Conservation (phyloP, 2,797 vertebrate species). For the Coendou prehensilis region DNA sequence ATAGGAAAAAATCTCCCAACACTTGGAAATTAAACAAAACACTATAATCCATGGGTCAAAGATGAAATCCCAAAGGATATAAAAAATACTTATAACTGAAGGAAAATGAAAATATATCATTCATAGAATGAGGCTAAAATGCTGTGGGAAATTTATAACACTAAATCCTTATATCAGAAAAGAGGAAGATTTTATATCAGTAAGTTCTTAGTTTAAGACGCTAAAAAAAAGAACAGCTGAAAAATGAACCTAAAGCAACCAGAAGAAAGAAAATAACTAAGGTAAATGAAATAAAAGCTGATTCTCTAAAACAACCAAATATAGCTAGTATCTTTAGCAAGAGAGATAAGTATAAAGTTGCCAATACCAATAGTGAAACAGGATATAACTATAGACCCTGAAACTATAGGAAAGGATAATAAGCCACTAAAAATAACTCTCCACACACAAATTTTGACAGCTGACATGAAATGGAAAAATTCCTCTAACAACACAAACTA, state of each 20-base stretch:
- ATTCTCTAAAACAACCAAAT: slow-evolving; percentile 2
- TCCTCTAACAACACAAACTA: slow-evolving; percentile 6
- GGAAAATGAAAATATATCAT: slow-evolving; percentile 46
- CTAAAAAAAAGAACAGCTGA: neutral
- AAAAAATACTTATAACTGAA: neutral
- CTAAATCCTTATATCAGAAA: slow-evolving; percentile 37
- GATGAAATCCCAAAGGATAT: neutral
- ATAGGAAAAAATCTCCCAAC: neutral
- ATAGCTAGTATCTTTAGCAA: neutral
- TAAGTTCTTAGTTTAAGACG: neutral
- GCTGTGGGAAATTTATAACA: slow-evolving; percentile 14
- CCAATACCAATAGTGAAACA: slow-evolving; percentile 1
- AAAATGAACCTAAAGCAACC: neutral
- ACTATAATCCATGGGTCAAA: slow-evolving; percentile 33
- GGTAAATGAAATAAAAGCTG: slow-evolving; percentile 4
- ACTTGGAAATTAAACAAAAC: slow-evolving; percentile 45
- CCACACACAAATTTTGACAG: neutral
- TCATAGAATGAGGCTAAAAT: neutral
- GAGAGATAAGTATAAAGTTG: neutral
- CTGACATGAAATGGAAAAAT: slow-evolving; percentile 20
- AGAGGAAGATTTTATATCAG: slow-evolving; percentile 7
- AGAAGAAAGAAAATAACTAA: slow-evolving; percentile 34
- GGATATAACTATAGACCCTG: neutral
- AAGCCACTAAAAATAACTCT: neutral
- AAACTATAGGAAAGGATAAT: neutral